Conservation (phyloP, 35 echinoderm and acorn worm species). For the Amphiura filiformis region DNA sequence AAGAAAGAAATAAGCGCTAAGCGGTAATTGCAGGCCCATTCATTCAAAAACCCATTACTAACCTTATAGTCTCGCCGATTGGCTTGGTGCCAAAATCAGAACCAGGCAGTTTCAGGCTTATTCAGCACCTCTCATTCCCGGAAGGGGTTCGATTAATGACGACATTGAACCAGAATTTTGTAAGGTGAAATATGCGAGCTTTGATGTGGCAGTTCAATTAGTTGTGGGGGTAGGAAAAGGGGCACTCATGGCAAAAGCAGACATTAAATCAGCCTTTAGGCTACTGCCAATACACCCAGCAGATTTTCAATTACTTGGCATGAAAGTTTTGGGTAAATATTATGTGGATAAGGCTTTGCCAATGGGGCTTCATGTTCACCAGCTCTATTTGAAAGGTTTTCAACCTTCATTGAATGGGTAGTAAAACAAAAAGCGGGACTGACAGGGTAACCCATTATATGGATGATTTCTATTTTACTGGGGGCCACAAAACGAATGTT, state of each 20-base stretch:
- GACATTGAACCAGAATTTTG: not conserved
- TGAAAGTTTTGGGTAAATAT: slow-evolving; percentile 13
- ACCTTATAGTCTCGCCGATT: too few species aligned
- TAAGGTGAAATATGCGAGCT: slow-evolving; percentile 13
- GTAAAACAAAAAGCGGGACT: not conserved
- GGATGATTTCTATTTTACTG: slow-evolving; percentile 5
- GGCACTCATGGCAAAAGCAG: slow-evolving; percentile 39
- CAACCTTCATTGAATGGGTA: not conserved
- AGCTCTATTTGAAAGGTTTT: slow-evolving; percentile 34
- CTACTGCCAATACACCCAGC: slow-evolving; percentile 29
- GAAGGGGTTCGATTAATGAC: slow-evolving; percentile 27
- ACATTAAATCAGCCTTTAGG: slow-evolving; percentile 40
- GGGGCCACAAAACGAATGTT: not conserved
- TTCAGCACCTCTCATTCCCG: slow-evolving; percentile 27
- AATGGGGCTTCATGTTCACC: slow-evolving; percentile 25
- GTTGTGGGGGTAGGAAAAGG: not conserved
- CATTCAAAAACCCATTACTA: too few species aligned
- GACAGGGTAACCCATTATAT: slow-evolving; percentile 9
- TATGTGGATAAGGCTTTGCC: slow-evolving; percentile 23
- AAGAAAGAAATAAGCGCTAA: not conserved
- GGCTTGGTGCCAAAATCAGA: too few species aligned
- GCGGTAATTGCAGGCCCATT: slow-evolving; percentile 30
- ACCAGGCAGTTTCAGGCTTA: too few species aligned
- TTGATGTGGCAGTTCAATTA: slow-evolving; percentile 23
- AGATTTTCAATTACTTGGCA: slow-evolving; percentile 37